Percentiles rank a stretch among this genome's conserved stretches.
Conservation (phyloP, 2,797 vertebrate genomes). For the Nothura maculosa region DNA sequence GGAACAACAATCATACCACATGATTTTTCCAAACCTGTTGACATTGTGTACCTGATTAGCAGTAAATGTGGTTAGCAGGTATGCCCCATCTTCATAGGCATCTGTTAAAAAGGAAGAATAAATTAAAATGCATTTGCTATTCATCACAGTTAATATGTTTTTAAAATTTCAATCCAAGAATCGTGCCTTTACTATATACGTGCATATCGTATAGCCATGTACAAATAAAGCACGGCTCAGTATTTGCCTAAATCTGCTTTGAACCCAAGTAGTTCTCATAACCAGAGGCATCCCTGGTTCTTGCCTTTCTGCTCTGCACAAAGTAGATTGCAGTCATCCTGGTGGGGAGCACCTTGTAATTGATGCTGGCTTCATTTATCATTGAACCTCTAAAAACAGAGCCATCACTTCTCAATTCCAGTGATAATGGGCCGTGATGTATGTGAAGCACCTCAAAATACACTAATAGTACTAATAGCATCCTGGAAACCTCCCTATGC, state of each 20-base stretch:
- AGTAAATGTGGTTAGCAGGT: slow-evolving; percentile 72
- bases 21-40: not conserved
- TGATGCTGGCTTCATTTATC: not conserved
- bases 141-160: not conserved
- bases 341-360: not conserved
- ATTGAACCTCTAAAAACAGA: fast-evolving
- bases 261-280: not conserved
- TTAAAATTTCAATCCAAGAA: not conserved
- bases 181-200: fast-evolving
- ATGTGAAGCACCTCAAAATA: not conserved
- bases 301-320: not conserved
- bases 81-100: slow-evolving; percentile 75
- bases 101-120: slow-evolving; percentile 53
- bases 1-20: fast-evolving
- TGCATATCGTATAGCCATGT: fast-evolving
- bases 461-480: too few relatives aligned
- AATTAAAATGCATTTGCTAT: not conserved
- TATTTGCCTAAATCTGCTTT: not conserved
- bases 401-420: fast-evolving
- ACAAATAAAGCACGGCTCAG: not conserved
- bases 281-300: fast-evolving
- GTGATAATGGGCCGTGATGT: not conserved
- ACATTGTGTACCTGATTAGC: slow-evolving; percentile 50
- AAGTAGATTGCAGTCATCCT: not conserved
- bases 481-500: not conserved